Evolutionary conservation across 1,140 invertebrate species (phyloP).

Genomic region (Brachionus rubens): DNA sequence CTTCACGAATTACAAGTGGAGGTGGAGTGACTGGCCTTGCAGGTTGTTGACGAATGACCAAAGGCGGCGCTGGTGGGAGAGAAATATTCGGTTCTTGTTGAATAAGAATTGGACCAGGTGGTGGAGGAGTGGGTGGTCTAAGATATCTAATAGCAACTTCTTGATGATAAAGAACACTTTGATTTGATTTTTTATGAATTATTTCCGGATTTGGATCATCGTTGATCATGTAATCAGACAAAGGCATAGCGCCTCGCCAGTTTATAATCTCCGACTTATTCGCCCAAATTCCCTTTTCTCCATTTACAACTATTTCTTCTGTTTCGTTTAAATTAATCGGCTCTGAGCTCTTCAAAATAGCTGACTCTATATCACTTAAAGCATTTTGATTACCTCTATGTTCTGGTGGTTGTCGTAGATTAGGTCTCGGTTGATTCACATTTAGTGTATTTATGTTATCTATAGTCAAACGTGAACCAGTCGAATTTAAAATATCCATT

Average conservation of each 20-base stretch:
- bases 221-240: slow-evolving; percentile 39
- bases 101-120: slow-evolving; percentile 43
- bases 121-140: slow-evolving; percentile 42
- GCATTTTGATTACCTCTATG: background rate
- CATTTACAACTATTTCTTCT: slow-evolving; percentile 29
- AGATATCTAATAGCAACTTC: slow-evolving; percentile 46
- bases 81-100: background rate
- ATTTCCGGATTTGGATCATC: slow-evolving; percentile 42
- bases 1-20: slow-evolving; percentile 42
- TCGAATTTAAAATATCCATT: slow-evolving; percentile 9
- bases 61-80: slow-evolving; percentile 13
- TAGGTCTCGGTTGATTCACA: background rate
- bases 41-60: slow-evolving; percentile 35
- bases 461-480: background rate
- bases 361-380: slow-evolving; percentile 13
- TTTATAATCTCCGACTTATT: slow-evolving; percentile 37
- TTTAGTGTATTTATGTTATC: slow-evolving; percentile 6
- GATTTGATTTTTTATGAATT: slow-evolving; percentile 8
- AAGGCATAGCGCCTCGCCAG: slow-evolving; percentile 21
- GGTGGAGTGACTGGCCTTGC: slow-evolving; percentile 38
- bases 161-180: slow-evolving; percentile 25
- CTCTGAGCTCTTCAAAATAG: slow-evolving; percentile 3
- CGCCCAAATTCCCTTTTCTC: slow-evolving; percentile 1
- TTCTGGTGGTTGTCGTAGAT: background rate
- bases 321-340: slow-evolving; percentile 15